Percentiles rank a stretch among this genome's conserved stretches.
These are phyloP conservation scores for Mastacembelus armatus DNA, from an alignment of 2,797 vertebrate species.

Conservation along the genomic window DNA sequence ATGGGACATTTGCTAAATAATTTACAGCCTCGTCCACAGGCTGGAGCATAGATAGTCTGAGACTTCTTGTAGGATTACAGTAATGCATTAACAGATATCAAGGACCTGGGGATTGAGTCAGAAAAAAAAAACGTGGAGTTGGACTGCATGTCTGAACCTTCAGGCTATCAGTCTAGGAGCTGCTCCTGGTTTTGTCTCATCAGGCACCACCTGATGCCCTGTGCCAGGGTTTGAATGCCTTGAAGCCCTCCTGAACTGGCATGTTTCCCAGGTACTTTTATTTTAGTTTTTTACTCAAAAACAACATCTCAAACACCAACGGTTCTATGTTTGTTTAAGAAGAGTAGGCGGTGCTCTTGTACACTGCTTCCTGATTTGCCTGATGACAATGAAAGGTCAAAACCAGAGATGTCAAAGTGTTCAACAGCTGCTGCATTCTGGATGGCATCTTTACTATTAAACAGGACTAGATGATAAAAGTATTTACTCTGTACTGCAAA, in stretches of 20 bases:
- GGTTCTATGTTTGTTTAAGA: neutral
- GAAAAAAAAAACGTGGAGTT: neutral
- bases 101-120: constrained; percentile 21
- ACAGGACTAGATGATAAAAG: neutral
- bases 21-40: constrained; percentile 20
- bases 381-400: neutral
- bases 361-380: neutral
- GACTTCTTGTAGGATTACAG: constrained; percentile 36
- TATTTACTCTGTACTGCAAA: neutral
- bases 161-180: constrained; percentile 21
- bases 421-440: constrained; percentile 2
- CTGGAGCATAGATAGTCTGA: constrained; percentile 9
- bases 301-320: constrained; percentile 7
- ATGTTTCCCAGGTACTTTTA: constrained; percentile 41
- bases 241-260: constrained; percentile 37
- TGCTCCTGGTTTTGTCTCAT: constrained; percentile 17
- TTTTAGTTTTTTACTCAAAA: constrained; percentile 21
- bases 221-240: constrained; percentile 42
- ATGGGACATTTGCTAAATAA: constrained; percentile 42
- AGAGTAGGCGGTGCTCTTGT: neutral
- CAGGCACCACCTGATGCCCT: constrained; percentile 26
- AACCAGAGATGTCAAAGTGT: neutral
- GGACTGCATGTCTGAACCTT: constrained; percentile 21
- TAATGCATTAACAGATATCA: constrained; percentile 20
- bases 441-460: neutral